Percentiles rank a stretch among this genome's conserved stretches.
phyloP scores from a whole-genome alignment of 2,113 vertebrate genomes.

The Platysteira castanea region DNA sequence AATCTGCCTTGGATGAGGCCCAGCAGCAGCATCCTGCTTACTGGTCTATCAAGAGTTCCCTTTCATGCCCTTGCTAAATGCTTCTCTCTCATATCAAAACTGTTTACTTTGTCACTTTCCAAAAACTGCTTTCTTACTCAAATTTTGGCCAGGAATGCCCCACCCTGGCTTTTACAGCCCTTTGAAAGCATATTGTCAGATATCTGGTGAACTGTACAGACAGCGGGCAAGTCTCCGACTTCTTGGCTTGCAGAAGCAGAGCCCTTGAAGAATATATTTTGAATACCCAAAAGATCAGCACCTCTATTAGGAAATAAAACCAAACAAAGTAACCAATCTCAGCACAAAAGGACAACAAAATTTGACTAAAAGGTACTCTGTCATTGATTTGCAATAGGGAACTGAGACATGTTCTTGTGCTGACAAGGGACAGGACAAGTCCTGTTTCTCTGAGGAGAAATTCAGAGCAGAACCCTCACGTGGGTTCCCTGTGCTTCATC shows the following conservation, averaged over 20 bases:
- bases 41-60: neutral
- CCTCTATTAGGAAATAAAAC: neutral
- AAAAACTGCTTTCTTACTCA: neutral
- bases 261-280: neutral
- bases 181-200: neutral
- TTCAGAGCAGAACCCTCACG: neutral
- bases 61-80: neutral
- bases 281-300: neutral
- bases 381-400: neutral
- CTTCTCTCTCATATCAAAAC: neutral
- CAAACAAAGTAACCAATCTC: neutral
- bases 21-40: neutral
- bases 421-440: neutral
- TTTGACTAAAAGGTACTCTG: neutral
- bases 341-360: neutral
- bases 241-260: neutral
- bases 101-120: neutral
- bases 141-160: fast-evolving
- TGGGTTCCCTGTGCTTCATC: neutral
- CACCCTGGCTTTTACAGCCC: neutral
- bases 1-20: neutral
- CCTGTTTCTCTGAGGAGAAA: neutral
- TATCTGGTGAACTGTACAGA: neutral
- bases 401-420: neutral
- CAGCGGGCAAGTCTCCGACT: neutral